phyloP scores from a whole-genome alignment of 1,140 invertebrate genomes.

The Oreohelix idahoensis region DNA sequence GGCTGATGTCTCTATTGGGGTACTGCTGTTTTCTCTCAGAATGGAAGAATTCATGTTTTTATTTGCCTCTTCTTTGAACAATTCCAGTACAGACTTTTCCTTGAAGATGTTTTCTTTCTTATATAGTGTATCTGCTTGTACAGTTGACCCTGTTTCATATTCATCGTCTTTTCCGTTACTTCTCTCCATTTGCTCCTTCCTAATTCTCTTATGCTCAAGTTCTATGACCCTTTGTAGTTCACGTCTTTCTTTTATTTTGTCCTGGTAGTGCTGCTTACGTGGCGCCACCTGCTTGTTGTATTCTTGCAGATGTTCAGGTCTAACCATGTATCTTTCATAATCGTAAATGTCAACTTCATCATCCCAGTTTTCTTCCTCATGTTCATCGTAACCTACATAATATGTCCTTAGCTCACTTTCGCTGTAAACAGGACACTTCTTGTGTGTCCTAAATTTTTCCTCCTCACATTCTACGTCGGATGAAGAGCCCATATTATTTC shows the following conservation, averaged over 20 bases:
- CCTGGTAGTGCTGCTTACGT: neutral
- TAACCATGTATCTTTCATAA: neutral
- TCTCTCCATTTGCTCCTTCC: neutral
- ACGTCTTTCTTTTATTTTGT: conserved; percentile 1
- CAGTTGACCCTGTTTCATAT: neutral
- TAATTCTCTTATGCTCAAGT: neutral
- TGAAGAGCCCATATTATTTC: too few relatives aligned
- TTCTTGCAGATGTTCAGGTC: neutral
- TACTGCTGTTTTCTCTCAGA: neutral
- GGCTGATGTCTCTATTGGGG: neutral
- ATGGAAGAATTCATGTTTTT: neutral
- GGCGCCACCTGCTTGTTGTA: neutral
- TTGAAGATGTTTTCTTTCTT: neutral
- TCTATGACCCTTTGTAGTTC: neutral
- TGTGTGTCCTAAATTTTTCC: neutral
- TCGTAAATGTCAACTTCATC: conserved; percentile 14
- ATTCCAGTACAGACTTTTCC: neutral
- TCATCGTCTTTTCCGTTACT: neutral
- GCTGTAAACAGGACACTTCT: neutral
- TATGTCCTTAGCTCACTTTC: neutral
- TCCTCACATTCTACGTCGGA: too few relatives aligned
- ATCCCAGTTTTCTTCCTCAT: conserved; percentile 17
- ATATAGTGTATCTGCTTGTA: neutral
- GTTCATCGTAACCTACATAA: conserved; percentile 4
- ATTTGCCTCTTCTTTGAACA: neutral